These are phyloP conservation scores for Rugalucina vietnamica DNA, from an alignment of 2,888 invertebrate species.

Conservation along the genomic window DNA sequence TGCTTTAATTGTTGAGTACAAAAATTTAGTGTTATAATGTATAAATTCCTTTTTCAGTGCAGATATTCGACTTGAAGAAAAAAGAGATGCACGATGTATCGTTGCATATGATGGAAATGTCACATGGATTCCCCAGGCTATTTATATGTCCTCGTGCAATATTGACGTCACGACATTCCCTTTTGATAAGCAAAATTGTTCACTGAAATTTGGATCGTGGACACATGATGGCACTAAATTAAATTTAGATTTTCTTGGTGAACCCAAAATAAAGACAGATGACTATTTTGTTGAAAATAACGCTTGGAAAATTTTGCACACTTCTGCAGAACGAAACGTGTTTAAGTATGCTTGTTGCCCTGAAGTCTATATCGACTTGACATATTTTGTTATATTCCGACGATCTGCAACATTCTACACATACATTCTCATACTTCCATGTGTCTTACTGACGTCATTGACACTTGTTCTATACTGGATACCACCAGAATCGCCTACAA, in stretches of 20 bases:
- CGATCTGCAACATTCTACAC: conserved; percentile 82
- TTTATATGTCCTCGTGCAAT: conserved; percentile 82
- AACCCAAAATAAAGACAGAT: conserved; percentile 66
- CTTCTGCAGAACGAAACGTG: conserved; percentile 77
- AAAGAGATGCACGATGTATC: conserved; percentile 82
- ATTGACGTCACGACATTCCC: conserved; percentile 83
- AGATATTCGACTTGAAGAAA: conserved; percentile 82
- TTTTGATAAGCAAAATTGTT: conserved; percentile 83
- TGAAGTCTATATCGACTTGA: conserved; percentile 81
- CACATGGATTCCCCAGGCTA: conserved; percentile 80
- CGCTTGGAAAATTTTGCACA: conserved; percentile 81
- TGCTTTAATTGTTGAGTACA: no score
- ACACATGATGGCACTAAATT: conserved; percentile 81
- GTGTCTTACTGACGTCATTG: conserved; percentile 83
- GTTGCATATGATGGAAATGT: conserved; percentile 77
- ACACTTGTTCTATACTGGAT: conserved; percentile 84
- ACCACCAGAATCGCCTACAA: conserved; percentile 84
- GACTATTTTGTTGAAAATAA: conserved; percentile 82
- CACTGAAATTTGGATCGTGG: conserved; percentile 84
- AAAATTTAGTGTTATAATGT: no score
- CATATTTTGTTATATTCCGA: conserved; percentile 79
- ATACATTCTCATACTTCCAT: conserved; percentile 84
- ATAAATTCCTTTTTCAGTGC: conserved; percentile 78
- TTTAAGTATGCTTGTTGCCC: conserved; percentile 79
- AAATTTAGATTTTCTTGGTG: conserved; percentile 73